A percentile compares a stretch with the other conserved stretches of the same genome.
phyloP scores from a whole-genome alignment of 2,888 invertebrate species.

The Euspilapteryx auroguttella region DNA sequence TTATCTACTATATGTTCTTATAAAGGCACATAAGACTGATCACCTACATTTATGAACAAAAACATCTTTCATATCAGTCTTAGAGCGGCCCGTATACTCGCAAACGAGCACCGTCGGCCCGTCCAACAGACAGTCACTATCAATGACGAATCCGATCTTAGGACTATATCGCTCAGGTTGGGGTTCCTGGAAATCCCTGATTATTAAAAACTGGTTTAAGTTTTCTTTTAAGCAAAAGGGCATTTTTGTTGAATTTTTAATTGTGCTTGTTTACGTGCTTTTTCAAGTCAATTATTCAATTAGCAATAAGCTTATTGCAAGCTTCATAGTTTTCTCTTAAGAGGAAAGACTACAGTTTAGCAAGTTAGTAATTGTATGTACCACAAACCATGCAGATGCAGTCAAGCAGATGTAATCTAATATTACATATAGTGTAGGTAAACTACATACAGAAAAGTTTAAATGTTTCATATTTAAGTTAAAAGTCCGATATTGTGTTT shows the following conservation, averaged over 20 bases:
- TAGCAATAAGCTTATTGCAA: too few relatives aligned
- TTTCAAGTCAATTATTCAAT: too few relatives aligned
- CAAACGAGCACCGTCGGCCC: constrained; percentile 11
- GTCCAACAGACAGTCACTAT: constrained; percentile 24
- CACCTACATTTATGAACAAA: constrained; percentile 47
- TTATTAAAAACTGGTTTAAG: constrained; percentile 39
- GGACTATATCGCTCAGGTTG: constrained; percentile 30
- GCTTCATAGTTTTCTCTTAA: too few relatives aligned
- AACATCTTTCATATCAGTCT: constrained; percentile 20
- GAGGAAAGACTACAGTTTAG: too few relatives aligned
- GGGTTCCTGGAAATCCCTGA: constrained; percentile 31
- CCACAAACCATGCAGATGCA: too few relatives aligned
- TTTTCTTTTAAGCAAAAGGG: constrained; percentile 13
- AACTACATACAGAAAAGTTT: too few relatives aligned
- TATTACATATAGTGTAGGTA: too few relatives aligned
- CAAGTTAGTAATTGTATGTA: too few relatives aligned
- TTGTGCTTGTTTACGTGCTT: too few relatives aligned
- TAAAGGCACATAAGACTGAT: constrained; percentile 25
- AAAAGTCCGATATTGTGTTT: too few relatives aligned
- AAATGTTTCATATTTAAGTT: too few relatives aligned
- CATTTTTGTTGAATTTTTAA: constrained; percentile 1
- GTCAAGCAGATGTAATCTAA: too few relatives aligned
- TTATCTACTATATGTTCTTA: constrained; percentile 7
- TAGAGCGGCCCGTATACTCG: background rate
- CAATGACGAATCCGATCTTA: constrained; percentile 41